Percentiles rank a stretch among this genome's conserved stretches.
phyloP scores from a whole-genome alignment of 2,797 vertebrate species.

The Anabacerthia variegaticeps region DNA sequence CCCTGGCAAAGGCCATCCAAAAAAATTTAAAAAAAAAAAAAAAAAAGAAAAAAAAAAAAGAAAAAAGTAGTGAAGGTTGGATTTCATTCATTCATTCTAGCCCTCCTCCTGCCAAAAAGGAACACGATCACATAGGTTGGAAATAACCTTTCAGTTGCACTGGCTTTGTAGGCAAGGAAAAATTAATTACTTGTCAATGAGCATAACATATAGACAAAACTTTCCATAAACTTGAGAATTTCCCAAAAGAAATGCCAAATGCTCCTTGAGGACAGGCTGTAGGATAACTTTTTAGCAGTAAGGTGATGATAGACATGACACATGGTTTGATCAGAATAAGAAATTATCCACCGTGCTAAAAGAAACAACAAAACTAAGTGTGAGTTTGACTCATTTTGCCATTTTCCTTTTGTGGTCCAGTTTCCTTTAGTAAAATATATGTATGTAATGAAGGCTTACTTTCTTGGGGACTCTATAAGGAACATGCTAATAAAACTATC shows the following conservation, averaged over 20 bases:
- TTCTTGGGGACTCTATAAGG: background rate
- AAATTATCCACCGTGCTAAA: background rate
- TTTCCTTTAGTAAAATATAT: background rate
- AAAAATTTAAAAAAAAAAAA: background rate
- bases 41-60: no score
- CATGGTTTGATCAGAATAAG: background rate
- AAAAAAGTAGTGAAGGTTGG: background rate
- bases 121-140: background rate
- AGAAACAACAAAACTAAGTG: background rate
- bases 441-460: background rate
- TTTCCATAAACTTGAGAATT: background rate
- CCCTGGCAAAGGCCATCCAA: accelerated
- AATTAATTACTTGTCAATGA: background rate
- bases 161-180: background rate
- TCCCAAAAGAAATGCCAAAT: background rate
- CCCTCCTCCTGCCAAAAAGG: background rate
- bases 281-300: background rate
- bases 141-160: background rate
- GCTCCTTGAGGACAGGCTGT: background rate
- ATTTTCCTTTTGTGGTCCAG: background rate
- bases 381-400: accelerated
- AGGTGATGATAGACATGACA: background rate
- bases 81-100: background rate
- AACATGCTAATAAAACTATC: background rate
- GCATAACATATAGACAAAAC: background rate